Conservation (phyloP, 2,888 invertebrate species). For the Platycnemis pennipes region DNA sequence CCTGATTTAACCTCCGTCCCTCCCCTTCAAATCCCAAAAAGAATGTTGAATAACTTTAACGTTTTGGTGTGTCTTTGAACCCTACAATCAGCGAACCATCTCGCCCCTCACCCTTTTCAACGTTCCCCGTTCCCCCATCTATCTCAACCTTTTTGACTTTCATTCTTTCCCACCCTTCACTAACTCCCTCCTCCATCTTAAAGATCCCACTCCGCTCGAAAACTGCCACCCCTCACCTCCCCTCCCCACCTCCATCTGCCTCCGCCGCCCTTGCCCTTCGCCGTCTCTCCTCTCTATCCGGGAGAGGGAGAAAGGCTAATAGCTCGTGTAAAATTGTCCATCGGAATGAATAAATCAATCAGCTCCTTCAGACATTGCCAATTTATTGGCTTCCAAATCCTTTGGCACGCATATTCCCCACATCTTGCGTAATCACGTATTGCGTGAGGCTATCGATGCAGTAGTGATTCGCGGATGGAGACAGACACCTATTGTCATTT, state of each 20-base stretch:
- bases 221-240: not conserved
- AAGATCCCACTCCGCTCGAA: not conserved
- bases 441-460: too few relatives aligned
- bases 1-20: not conserved
- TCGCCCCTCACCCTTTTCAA: not conserved
- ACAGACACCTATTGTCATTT: too few relatives aligned
- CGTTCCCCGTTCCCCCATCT: not conserved
- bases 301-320: not conserved
- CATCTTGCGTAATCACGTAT: too few relatives aligned
- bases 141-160: not conserved
- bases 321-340: conserved; percentile 38
- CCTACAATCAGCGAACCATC: not conserved
- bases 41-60: conserved; percentile 9
- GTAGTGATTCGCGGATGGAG: too few relatives aligned
- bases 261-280: not conserved
- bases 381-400: conserved; percentile 3
- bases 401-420: not conserved
- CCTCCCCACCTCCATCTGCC: not conserved
- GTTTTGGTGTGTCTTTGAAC: conserved; percentile 14
- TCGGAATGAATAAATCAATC: conserved; percentile 29
- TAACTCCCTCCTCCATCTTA: not conserved
- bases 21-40: not conserved
- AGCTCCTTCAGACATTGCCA: not conserved
- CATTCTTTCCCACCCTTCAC: not conserved
- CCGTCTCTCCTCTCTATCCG: not conserved